Conservation (phyloP, 2,797 vertebrate species). For the Acrossocheilus wenchowensis region DNA sequence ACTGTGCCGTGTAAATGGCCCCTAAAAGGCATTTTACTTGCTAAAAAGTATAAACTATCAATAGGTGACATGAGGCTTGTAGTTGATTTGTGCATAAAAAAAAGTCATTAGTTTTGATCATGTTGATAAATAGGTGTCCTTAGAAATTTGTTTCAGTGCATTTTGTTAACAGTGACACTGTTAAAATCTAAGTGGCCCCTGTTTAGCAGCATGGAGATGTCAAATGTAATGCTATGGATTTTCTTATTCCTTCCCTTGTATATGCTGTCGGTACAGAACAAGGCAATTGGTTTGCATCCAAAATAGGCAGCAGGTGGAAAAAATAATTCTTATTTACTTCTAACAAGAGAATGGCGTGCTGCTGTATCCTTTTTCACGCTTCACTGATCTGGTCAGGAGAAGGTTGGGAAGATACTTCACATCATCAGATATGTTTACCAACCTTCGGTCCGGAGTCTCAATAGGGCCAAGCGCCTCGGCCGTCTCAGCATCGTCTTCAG, state of each 20-base stretch:
- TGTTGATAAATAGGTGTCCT: background rate
- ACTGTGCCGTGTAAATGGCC: no score
- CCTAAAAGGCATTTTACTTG: background rate
- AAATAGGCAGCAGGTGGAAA: conserved; percentile 47
- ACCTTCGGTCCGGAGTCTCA: conserved; percentile 18
- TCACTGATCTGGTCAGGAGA: conserved; percentile 54
- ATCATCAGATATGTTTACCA: conserved; percentile 51
- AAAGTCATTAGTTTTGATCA: no score
- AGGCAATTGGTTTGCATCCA: conserved; percentile 46
- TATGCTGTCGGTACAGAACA: conserved; percentile 34
- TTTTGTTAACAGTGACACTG: background rate
- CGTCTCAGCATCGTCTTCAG: conserved; percentile 32
- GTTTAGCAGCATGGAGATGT: background rate
- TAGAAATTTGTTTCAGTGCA: no score
- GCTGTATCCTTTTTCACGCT: conserved; percentile 41
- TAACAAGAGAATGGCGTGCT: conserved; percentile 42
- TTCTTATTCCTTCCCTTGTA: conserved; percentile 19
- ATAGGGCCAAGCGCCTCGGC: conserved; percentile 35
- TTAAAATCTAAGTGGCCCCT: background rate
- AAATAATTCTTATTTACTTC: conserved; percentile 52
- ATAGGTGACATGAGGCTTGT: no score
- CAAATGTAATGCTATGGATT: background rate
- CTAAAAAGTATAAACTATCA: background rate
- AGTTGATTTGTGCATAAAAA: no score
- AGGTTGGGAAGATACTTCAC: background rate